phyloP scores from a whole-genome alignment of 2,797 vertebrate species.

The Trematomus bernacchii region DNA sequence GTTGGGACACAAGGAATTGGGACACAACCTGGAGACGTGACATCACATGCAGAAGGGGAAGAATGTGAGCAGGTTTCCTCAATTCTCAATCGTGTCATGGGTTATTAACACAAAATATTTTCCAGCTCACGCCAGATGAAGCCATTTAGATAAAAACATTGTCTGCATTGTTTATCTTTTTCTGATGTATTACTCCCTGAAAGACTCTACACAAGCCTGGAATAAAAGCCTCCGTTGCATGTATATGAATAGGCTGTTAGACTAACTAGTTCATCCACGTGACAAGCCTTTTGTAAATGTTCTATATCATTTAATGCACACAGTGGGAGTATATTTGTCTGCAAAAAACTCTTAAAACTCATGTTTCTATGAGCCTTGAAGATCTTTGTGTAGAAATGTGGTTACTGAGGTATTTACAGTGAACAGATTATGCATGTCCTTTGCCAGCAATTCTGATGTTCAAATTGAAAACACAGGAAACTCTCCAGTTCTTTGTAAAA shows the following conservation, averaged over 20 bases:
- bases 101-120: slow-evolving; percentile 20
- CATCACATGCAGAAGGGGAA: slow-evolving; percentile 4
- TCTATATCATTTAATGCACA: background rate
- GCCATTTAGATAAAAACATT: background rate
- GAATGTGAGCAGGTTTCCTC: slow-evolving; percentile 10
- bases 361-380: background rate
- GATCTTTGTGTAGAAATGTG: background rate
- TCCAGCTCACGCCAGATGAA: background rate
- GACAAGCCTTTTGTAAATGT: background rate
- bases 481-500: background rate
- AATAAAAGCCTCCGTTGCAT: background rate
- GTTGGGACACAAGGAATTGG: background rate
- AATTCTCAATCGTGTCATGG: background rate
- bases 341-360: background rate
- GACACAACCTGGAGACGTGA: slow-evolving; percentile 36
- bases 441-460: background rate
- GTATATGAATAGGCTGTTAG: slow-evolving; percentile 1
- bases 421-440: background rate
- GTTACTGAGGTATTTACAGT: background rate
- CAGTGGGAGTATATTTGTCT: background rate
- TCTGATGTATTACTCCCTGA: slow-evolving; percentile 2
- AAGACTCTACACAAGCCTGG: background rate
- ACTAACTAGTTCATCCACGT: background rate
- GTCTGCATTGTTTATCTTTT: background rate
- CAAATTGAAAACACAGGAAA: background rate